Percentiles rank a stretch among this genome's conserved stretches.
phyloP scores from a whole-genome alignment of 1,140 invertebrate genomes.

The Drosophila bipectinata region DNA sequence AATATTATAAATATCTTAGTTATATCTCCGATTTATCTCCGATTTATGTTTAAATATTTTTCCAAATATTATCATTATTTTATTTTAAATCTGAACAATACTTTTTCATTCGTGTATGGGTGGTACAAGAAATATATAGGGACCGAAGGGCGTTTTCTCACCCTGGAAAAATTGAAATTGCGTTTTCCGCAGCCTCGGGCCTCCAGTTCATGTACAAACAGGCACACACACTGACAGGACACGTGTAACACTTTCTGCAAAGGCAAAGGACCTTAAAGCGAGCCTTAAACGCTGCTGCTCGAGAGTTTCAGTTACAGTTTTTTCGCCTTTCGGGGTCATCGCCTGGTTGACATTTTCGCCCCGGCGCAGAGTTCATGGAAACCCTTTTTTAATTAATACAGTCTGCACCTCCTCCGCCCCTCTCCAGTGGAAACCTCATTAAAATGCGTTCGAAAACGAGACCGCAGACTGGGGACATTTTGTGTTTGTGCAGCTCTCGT shows the following conservation, averaged over 20 bases:
- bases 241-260: conserved; percentile 56
- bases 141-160: conserved; percentile 45
- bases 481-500: conserved; percentile 36
- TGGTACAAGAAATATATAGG: not conserved
- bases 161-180: conserved; percentile 63
- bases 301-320: conserved; percentile 30
- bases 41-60: not conserved
- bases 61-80: not conserved
- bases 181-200: conserved; percentile 53
- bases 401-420: conserved; percentile 24
- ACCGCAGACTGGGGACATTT: conserved; percentile 21
- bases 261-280: conserved; percentile 54
- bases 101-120: not conserved
- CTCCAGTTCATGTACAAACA: conserved; percentile 31
- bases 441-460: conserved; percentile 65
- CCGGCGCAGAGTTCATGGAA: conserved; percentile 49
- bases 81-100: not conserved
- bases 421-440: conserved; percentile 62
- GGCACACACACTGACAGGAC: conserved; percentile 42
- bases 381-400: conserved; percentile 80
- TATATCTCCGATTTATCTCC: too few relatives aligned
- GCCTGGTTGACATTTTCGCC: conserved; percentile 61
- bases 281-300: conserved; percentile 40
- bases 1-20: too few relatives aligned
- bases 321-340: conserved; percentile 58